Percentiles rank a stretch among this genome's conserved stretches.
These are phyloP conservation scores for Serrognathus titanus DNA, from an alignment of 2,888 invertebrate species.

Conservation along the genomic window DNA sequence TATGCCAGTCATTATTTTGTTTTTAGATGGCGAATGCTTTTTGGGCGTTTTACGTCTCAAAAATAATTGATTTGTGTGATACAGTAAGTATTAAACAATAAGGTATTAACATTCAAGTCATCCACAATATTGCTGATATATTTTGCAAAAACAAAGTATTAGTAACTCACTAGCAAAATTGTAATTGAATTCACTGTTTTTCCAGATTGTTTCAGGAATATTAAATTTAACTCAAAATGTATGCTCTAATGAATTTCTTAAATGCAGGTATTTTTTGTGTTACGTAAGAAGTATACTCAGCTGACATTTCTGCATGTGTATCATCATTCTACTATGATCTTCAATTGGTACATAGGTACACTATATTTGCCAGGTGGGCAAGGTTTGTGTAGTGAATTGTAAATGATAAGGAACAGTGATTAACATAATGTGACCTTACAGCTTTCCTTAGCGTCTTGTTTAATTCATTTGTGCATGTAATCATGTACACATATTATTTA, in stretches of 20 bases:
- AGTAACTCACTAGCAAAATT: too few relatives aligned
- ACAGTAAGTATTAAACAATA: slow-evolving; percentile 57
- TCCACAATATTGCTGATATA: too few relatives aligned
- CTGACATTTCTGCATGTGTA: slow-evolving; percentile 88
- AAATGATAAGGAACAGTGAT: slow-evolving; percentile 1
- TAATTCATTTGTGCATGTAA: slow-evolving; percentile 86
- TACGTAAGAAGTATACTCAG: slow-evolving; percentile 87
- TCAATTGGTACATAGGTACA: slow-evolving; percentile 71
- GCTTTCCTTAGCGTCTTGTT: slow-evolving; percentile 80
- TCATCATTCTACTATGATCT: slow-evolving; percentile 91
- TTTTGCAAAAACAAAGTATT: too few relatives aligned
- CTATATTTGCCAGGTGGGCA: slow-evolving; percentile 67
- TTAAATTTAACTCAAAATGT: too few relatives aligned
- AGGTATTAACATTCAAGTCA: too few relatives aligned
- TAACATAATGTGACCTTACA: slow-evolving; percentile 44
- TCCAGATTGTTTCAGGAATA: too few relatives aligned
- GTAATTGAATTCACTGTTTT: too few relatives aligned
- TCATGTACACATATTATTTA: slow-evolving; percentile 89
- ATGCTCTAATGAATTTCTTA: background rate
- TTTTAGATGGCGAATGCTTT: slow-evolving; percentile 81
- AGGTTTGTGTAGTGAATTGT: slow-evolving; percentile 16
- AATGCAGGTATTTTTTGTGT: slow-evolving; percentile 72
- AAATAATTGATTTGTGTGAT: slow-evolving; percentile 90
- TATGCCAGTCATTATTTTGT: slow-evolving; percentile 1
- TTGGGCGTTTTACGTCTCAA: slow-evolving; percentile 93